Evolutionary conservation across 2,797 vertebrate species (phyloP).

Genomic region (Pseudopleuronectes americanus): DNA sequence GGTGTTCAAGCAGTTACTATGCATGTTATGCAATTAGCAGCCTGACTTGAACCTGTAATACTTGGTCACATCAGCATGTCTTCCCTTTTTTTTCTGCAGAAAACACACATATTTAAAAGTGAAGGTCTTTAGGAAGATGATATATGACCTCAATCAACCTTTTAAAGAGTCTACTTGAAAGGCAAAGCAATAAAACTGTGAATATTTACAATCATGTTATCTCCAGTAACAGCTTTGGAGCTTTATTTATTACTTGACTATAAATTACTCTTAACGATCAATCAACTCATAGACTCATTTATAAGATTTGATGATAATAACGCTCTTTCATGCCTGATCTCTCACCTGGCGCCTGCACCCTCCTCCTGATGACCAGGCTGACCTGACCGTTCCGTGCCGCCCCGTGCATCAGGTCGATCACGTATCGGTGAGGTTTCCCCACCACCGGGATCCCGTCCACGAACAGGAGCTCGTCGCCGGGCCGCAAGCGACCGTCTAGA

Average conservation of each 20-base stretch:
- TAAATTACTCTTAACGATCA: no score
- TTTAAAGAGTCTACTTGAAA: neutral
- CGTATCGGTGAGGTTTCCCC: conserved; percentile 97
- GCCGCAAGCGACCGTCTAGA: conserved; percentile 93
- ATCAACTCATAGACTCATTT: no score
- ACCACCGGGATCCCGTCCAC: conserved; percentile 95
- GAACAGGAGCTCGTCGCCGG: conserved; percentile 94
- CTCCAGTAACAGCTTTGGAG: no score
- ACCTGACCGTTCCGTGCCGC: conserved; percentile 96
- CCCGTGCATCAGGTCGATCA: conserved; percentile 98
- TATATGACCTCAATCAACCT: neutral
- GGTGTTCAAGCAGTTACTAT: no score
- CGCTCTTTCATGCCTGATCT: neutral
- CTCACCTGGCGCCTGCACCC: conserved; percentile 88
- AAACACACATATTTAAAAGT: no score
- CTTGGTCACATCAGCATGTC: no score
- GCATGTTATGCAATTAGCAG: no score
- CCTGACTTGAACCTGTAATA: no score
- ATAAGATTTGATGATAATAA: neutral
- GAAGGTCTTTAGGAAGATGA: neutral
- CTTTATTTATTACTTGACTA: no score
- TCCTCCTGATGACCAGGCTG: conserved; percentile 94
- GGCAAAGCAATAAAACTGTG: neutral
- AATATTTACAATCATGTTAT: neutral
- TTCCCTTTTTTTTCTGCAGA: no score